Base-by-base conservation (phyloP, 2,797 vertebrate genomes). In the Acanthis flammea region DNA sequence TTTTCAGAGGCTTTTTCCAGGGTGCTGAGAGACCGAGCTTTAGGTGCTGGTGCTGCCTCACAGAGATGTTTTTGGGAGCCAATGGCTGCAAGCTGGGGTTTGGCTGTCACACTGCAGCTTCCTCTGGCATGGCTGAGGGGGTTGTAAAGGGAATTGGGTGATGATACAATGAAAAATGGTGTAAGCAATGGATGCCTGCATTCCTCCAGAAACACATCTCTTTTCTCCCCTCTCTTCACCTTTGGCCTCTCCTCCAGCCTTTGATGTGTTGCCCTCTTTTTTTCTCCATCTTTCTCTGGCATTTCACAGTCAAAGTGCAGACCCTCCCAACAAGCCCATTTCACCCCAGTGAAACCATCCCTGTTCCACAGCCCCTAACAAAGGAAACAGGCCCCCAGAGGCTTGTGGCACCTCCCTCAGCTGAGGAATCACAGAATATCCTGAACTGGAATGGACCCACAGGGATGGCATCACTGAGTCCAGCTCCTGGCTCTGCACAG, bases 11-110 rank as follows among this genome's bases (percentile, higher is more conserved):
- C 73, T 88, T 84, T 57, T 84, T 57, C 45, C 27, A 4, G 0
- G 10, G 68, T 0, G 1, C 33, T 0, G 12, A 42, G 77, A 48
- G 35, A 22, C 54, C 0, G 13, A 80, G 81, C 61, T 71, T 17
- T 23, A n/a, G 87, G 88, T 0, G 2, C 44, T 10, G 53, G 45
- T 19, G 66, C n/a, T 13, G 76, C 80, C 68, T 66, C 37, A 12
- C 51, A 27, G 70, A 42, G 61, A n/a, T 22, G 54, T 48, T 18
- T n/a, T 6, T 13, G 81, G 77, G 94, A 87, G 47, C 50, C 50
- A 77, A 54, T 0, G 21, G 54, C 21, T 80, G 45, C 42, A 50
- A 28, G 66, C 74, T 62, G 71, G 50, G 74, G 19, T 31, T 44
- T 88, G 86, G 70, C 41, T 65, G 6, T 15, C 42, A 25, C 42